Conservation (phyloP, 2,113 vertebrate species). For the Psittacula cyanocephala region DNA sequence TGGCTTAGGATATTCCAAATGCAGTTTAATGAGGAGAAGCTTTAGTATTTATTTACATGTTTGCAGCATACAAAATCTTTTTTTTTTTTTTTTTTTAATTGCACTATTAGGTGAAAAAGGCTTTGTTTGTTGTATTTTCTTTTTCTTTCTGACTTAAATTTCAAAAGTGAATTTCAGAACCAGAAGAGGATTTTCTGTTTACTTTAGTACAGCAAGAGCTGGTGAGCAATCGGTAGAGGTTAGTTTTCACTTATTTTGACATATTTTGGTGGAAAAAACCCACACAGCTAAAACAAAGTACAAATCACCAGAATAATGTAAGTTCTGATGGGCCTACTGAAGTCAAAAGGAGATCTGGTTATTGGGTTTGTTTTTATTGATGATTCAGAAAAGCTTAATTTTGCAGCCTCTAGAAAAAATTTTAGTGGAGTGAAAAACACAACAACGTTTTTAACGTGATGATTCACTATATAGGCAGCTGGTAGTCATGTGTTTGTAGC, state of each 20-base stretch:
- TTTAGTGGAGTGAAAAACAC: neutral
- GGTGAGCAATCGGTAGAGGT: neutral
- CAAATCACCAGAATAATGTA: neutral
- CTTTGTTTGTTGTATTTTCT: neutral
- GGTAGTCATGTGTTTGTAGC: conserved; percentile 31
- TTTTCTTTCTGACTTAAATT: neutral
- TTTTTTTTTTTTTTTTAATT: neutral
- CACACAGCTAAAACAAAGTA: neutral
- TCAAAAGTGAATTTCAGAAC: neutral
- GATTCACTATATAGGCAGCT: conserved; percentile 58
- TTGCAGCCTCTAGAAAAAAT: neutral
- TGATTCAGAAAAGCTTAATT: conserved; percentile 8
- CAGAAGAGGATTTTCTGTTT: neutral
- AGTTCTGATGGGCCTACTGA: neutral
- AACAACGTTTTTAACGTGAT: neutral
- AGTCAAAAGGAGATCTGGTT: neutral
- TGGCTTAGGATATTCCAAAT: conserved; percentile 37
- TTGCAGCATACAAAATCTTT: neutral
- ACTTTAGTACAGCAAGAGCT: neutral
- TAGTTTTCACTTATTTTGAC: neutral
- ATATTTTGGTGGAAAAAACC: neutral
- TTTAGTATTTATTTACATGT: conserved; percentile 54
- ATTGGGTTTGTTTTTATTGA: neutral
- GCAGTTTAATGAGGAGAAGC: conserved; percentile 34
- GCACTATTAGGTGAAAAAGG: neutral